Evolutionary conservation across 2,888 invertebrate species (phyloP).

Genomic region (Torymus tubicola): DNA sequence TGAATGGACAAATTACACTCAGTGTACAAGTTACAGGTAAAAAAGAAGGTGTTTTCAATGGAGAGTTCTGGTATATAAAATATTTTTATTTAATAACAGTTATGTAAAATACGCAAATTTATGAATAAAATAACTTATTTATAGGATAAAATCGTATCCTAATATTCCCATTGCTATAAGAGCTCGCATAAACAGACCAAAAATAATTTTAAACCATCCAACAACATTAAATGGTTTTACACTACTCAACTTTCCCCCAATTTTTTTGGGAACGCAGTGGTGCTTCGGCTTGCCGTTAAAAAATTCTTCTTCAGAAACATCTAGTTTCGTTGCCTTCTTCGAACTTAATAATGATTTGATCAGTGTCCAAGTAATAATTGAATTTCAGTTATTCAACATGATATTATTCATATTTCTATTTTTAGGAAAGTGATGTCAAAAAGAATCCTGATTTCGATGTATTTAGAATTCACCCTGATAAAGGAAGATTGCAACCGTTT

Average conservation of each 20-base stretch:
- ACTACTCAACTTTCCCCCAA: conserved; percentile 75
- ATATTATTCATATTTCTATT: not conserved
- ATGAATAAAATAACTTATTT: not conserved
- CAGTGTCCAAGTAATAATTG: conserved; percentile 19
- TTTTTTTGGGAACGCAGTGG: conserved; percentile 72
- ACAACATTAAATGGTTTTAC: conserved; percentile 73
- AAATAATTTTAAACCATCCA: conserved; percentile 72
- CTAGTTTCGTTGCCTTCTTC: conserved; percentile 72
- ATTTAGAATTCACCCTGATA: conserved; percentile 66
- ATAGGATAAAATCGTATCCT: conserved; percentile 66
- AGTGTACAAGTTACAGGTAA: conserved; percentile 73
- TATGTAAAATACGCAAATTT: too few relatives aligned
- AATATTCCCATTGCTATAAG: conserved; percentile 64
- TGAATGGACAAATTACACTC: conserved; percentile 64
- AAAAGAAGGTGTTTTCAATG: conserved; percentile 70
- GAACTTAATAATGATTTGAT: not conserved
- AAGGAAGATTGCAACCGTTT: conserved; percentile 70
- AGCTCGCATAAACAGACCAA: conserved; percentile 70
- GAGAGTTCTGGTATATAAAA: conserved; percentile 75
- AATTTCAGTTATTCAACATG: too few relatives aligned
- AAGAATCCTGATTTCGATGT: conserved; percentile 62
- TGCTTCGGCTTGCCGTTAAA: conserved; percentile 72
- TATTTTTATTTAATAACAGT: too few relatives aligned
- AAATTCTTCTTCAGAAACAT: conserved; percentile 74
- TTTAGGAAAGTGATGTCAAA: conserved; percentile 60